phyloP scores from a whole-genome alignment of 2,888 invertebrate species.

The Nephrotoma flavescens region DNA sequence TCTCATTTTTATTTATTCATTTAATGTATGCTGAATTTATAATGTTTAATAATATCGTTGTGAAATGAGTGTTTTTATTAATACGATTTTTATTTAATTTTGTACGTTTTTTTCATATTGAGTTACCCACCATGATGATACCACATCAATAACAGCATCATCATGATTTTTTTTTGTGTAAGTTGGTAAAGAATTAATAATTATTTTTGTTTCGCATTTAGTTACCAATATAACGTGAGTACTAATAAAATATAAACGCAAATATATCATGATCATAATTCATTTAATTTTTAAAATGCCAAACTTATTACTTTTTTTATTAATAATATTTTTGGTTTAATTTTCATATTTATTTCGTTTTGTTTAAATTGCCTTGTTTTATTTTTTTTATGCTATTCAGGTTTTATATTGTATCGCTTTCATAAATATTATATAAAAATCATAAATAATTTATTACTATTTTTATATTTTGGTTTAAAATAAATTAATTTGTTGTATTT shows the following conservation, averaged over 20 bases:
- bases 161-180: not conserved
- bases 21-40: not conserved
- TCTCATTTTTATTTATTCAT: not conserved
- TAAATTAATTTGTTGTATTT: not conserved
- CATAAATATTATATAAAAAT: not conserved
- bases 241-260: no score
- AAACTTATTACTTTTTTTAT: no score
- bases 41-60: not conserved
- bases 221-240: no score
- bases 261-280: no score
- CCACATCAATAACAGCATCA: not conserved
- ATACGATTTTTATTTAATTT: not conserved
- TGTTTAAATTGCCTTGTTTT: no score
- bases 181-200: not conserved
- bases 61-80: not conserved
- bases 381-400: no score
- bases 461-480: not conserved
- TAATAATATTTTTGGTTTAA: no score
- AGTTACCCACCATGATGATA: not conserved
- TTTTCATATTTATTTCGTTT: no score
- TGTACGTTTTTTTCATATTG: not conserved
- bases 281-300: no score
- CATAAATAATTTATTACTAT: not conserved
- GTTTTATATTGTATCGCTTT: not conserved
- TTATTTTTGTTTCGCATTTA: not conserved